These are phyloP conservation scores for Phragmatobia fuliginosa DNA, from an alignment of 2,888 invertebrate genomes.

Conservation along the genomic window DNA sequence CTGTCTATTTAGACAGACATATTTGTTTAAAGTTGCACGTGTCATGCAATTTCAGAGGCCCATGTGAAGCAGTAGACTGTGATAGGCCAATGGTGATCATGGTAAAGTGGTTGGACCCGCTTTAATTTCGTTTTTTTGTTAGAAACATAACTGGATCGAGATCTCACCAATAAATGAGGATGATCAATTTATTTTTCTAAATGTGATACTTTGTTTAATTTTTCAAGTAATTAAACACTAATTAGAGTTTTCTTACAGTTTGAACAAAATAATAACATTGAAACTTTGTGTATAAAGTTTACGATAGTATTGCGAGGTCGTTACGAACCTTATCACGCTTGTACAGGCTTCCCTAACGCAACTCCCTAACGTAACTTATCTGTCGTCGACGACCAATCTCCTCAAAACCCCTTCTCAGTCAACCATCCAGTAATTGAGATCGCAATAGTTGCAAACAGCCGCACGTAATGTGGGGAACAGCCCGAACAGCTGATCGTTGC, in stretches of 20 bases:
- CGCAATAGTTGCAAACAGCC: neutral
- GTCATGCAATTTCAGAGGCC: too few relatives aligned
- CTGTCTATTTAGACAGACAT: too few relatives aligned
- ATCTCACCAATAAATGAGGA: neutral
- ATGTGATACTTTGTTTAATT: too few relatives aligned
- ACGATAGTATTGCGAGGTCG: neutral
- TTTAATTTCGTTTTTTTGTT: neutral
- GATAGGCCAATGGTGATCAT: too few relatives aligned
- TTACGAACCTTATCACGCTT: neutral
- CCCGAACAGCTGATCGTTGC: constrained; percentile 24
- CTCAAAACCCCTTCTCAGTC: neutral
- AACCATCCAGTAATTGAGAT: neutral
- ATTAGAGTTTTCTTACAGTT: neutral
- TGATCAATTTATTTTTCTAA: neutral
- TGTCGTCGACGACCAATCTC: neutral
- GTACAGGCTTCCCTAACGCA: neutral
- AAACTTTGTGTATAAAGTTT: neutral
- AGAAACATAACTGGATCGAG: neutral
- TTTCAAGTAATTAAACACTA: neutral
- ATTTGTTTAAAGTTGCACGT: too few relatives aligned
- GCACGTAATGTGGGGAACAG: constrained; percentile 14
- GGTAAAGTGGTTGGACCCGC: neutral
- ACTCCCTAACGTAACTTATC: neutral
- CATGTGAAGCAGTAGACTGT: too few relatives aligned
- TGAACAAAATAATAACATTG: neutral